Evolutionary conservation across 2,113 vertebrate species (phyloP).

Genomic region (Chloroceryle aenea): DNA sequence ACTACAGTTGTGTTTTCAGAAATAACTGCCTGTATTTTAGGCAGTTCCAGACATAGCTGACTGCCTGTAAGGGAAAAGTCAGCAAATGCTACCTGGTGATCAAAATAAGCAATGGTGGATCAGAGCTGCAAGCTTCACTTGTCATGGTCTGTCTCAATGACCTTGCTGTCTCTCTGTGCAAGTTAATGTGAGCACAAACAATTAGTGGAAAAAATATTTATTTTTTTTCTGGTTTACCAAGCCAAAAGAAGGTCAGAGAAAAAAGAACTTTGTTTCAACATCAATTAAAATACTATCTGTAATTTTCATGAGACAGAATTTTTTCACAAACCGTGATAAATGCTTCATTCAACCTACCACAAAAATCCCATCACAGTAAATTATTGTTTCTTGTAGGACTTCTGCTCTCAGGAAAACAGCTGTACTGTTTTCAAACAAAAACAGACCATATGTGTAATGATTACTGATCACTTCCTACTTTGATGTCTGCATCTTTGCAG

Average conservation of each 20-base stretch:
- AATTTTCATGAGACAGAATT: not conserved
- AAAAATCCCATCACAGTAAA: not conserved
- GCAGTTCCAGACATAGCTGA: not conserved
- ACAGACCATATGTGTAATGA: not conserved
- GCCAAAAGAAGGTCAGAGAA: not conserved
- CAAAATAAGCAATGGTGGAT: not conserved
- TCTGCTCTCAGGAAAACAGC: not conserved
- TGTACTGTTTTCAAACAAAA: not conserved
- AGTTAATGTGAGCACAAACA: not conserved
- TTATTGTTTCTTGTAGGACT: not conserved
- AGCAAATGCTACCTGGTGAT: not conserved
- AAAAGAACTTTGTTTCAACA: not conserved
- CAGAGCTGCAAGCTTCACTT: not conserved
- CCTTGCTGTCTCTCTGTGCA: not conserved
- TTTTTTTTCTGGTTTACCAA: not conserved
- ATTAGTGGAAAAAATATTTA: not conserved
- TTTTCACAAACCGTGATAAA: not conserved
- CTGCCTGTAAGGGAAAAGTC: not conserved
- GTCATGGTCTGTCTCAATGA: not conserved
- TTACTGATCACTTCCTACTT: not conserved
- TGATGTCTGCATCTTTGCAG: not conserved
- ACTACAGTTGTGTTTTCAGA: not conserved
- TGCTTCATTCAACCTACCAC: not conserved
- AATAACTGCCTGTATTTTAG: not conserved
- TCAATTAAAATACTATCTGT: not conserved